Conservation (phyloP, 92 coral and sea anemone species). For the Diadumene lineata region DNA sequence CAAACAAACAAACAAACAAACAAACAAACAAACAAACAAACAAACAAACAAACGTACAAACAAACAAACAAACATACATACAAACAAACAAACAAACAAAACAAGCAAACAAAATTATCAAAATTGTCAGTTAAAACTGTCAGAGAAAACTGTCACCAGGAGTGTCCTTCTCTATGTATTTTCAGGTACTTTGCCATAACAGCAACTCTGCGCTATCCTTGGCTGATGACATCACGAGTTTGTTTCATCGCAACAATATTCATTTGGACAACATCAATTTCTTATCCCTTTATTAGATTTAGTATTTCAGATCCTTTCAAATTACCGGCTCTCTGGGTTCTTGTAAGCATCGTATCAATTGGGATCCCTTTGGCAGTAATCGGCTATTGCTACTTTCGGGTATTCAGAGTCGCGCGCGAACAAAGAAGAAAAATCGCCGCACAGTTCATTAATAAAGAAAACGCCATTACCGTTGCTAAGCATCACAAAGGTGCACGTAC, state of each 20-base stretch:
- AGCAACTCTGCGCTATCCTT: slow-evolving; percentile 16
- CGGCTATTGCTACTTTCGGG: slow-evolving; percentile 31
- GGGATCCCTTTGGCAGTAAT: slow-evolving; percentile 28
- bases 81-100: too few relatives aligned
- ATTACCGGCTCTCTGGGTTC: slow-evolving; percentile 23
- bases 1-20: too few relatives aligned
- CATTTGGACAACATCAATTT: slow-evolving; percentile 14
- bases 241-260: slow-evolving; percentile 9
- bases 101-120: too few relatives aligned
- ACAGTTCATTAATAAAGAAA: background rate
- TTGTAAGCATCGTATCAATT: slow-evolving; percentile 12
- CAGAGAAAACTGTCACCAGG: too few relatives aligned
- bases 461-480: slow-evolving; percentile 24
- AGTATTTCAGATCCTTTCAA: slow-evolving; percentile 18
- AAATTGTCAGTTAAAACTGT: too few relatives aligned
- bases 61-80: too few relatives aligned
- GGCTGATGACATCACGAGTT: slow-evolving; percentile 17
- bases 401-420: slow-evolving; percentile 16
- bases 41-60: too few relatives aligned
- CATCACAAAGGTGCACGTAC: slow-evolving; percentile 40
- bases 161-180: too few relatives aligned
- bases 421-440: slow-evolving; percentile 30
- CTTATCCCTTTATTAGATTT: slow-evolving; percentile 30
- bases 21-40: too few relatives aligned
- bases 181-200: slow-evolving; percentile 35